Evolutionary conservation across 2,888 invertebrate genomes (phyloP).

Genomic region (Meiosimyza decipiens): DNA sequence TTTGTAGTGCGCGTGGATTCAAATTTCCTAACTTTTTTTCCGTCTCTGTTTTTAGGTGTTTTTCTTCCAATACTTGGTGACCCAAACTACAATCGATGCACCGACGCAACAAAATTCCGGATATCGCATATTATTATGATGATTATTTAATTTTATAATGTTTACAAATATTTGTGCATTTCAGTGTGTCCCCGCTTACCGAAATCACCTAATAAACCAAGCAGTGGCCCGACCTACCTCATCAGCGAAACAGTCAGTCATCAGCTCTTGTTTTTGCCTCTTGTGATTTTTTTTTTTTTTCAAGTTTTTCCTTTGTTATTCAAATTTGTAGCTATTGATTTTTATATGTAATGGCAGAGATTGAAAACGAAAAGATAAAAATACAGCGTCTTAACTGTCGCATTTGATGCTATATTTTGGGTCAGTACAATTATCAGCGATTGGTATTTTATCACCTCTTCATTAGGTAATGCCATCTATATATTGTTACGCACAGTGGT

Average conservation of each 20-base stretch:
- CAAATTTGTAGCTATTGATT: background rate
- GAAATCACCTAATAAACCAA: background rate
- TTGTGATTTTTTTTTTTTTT: background rate
- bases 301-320: constrained; percentile 3
- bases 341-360: background rate
- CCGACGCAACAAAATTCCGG: no score
- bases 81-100: no score
- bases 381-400: constrained; percentile 26
- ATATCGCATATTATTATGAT: constrained; percentile 2
- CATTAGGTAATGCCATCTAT: constrained; percentile 18
- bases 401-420: background rate
- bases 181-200: background rate
- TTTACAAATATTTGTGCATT: constrained; percentile 17
- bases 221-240: background rate
- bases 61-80: no score
- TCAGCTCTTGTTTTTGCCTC: background rate
- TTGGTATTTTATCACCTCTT: constrained; percentile 48
- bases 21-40: no score
- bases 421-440: constrained; percentile 41
- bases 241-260: no score
- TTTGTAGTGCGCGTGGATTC: no score
- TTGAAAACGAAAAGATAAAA: background rate
- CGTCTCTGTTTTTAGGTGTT: no score
- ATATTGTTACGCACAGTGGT: constrained; percentile 13
- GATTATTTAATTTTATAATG: background rate